phyloP scores from a whole-genome alignment of 2,888 invertebrate species.

The Pachydiplax longipennis region DNA sequence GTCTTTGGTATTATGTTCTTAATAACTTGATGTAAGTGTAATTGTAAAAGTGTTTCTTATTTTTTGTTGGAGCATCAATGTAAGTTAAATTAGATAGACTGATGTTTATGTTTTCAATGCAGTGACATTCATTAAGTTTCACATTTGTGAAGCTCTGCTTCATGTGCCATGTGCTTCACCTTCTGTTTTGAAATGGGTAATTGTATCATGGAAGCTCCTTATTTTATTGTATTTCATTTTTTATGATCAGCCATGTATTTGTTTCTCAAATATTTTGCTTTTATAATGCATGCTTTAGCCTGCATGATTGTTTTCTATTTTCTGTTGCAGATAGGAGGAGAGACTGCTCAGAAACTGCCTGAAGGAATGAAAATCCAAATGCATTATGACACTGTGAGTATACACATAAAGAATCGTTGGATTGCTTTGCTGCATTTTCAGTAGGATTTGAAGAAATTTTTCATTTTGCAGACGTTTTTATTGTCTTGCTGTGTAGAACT shows the following conservation, averaged over 20 bases:
- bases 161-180: neutral
- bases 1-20: neutral
- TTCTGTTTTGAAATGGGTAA: neutral
- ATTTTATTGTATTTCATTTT: neutral
- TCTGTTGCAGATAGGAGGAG: constrained; percentile 51
- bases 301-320: neutral
- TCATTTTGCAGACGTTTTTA: neutral
- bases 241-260: neutral
- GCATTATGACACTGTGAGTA: constrained; percentile 50
- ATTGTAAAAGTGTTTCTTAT: too few species aligned
- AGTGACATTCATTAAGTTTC: neutral
- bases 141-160: neutral
- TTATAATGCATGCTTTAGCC: neutral
- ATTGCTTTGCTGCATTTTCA: constrained; percentile 42
- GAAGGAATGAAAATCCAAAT: constrained; percentile 47
- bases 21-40: neutral
- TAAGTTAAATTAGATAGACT: neutral
- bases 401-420: neutral
- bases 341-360: constrained; percentile 50
- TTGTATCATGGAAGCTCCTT: neutral
- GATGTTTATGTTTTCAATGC: neutral
- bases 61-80: neutral
- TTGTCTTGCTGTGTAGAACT: neutral
- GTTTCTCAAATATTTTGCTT: neutral
- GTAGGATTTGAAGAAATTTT: constrained; percentile 48